Percentiles rank a stretch among this genome's conserved stretches.
phyloP scores from a whole-genome alignment of 2,797 vertebrate species.

The Sebastes cheni region DNA sequence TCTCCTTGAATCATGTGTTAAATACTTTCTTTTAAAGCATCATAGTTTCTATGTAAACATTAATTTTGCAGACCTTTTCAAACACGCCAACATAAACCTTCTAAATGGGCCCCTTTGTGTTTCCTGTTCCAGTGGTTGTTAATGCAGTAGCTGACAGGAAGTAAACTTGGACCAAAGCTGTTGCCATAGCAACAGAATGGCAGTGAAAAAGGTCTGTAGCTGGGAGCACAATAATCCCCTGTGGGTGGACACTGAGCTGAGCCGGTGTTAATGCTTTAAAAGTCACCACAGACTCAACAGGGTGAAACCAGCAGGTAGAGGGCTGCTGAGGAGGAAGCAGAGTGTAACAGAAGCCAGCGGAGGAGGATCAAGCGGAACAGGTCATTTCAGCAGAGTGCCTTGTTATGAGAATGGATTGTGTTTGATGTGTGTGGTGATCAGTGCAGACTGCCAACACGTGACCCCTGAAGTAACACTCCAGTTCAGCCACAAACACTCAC shows the following conservation, averaged over 20 bases:
- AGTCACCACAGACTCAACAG: neutral
- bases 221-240: neutral
- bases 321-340: neutral
- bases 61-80: too few relatives aligned
- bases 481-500: neutral
- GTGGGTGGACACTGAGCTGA: neutral
- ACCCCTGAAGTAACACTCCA: neutral
- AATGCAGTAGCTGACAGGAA: too few relatives aligned
- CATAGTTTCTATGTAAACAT: neutral
- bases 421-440: neutral
- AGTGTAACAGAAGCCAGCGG: neutral
- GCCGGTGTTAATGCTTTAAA: neutral
- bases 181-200: too few relatives aligned
- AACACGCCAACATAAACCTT: too few relatives aligned
- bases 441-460: neutral
- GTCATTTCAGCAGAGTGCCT: neutral
- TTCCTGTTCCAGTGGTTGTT: too few relatives aligned
- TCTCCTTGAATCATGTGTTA: neutral
- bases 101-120: too few relatives aligned
- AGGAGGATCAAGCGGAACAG: neutral
- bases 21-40: too few relatives aligned
- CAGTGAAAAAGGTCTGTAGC: neutral
- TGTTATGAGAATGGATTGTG: neutral
- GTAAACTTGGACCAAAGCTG: too few relatives aligned
- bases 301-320: neutral